Evolutionary conservation across 2,797 vertebrate species (phyloP).

Genomic region (Periophthalmus magnuspinnatus): DNA sequence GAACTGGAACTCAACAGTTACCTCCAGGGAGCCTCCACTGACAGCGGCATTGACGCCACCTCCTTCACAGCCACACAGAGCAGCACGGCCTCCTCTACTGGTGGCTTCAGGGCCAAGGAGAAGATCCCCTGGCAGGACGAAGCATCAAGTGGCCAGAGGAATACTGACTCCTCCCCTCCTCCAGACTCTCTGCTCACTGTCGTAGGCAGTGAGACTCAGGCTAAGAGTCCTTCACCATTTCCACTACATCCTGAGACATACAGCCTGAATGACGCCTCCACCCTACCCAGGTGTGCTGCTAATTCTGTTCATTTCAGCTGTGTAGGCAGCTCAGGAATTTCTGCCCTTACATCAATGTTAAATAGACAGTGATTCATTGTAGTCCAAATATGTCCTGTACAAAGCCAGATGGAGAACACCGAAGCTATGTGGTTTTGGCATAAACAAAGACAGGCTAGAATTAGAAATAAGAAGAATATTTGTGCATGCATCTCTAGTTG

Average conservation of each 20-base stretch:
- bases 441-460: constrained; percentile 38
- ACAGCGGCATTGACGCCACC: constrained; percentile 90
- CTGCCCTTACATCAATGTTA: constrained; percentile 32
- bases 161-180: constrained; percentile 61
- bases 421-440: constrained; percentile 52
- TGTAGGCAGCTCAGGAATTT: constrained; percentile 29
- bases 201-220: constrained; percentile 72
- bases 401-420: constrained; percentile 47
- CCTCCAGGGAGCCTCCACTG: constrained; percentile 87
- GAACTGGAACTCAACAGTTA: constrained; percentile 90
- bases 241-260: constrained; percentile 83
- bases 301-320: constrained; percentile 38
- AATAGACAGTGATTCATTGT: constrained; percentile 57
- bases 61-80: constrained; percentile 87
- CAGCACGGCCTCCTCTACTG: constrained; percentile 80
- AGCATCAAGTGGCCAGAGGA: constrained; percentile 67
- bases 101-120: constrained; percentile 82
- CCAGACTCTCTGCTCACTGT: constrained; percentile 71
- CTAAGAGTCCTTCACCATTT: constrained; percentile 78
- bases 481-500: constrained; percentile 13
- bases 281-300: constrained; percentile 79
- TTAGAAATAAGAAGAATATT: constrained; percentile 17
- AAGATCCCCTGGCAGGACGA: constrained; percentile 87
- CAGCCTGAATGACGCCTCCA: constrained; percentile 82
- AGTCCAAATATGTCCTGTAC: constrained; percentile 45